Evolutionary conservation across 2,797 vertebrate species (phyloP).

Genomic region (Sebastes matsubarae): DNA sequence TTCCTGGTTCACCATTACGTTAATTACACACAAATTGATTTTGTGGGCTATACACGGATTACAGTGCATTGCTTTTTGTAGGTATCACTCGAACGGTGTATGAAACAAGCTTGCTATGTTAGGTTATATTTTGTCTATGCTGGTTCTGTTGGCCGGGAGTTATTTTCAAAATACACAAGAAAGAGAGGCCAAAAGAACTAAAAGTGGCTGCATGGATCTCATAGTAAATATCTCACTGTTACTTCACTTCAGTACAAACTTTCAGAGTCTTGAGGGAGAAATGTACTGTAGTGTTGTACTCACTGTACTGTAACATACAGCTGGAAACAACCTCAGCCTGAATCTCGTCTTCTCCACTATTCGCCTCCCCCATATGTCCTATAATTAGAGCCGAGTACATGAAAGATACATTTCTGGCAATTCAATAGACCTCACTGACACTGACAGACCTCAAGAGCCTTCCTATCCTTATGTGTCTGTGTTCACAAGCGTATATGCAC

Average conservation of each 20-base stretch:
- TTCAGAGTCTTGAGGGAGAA: background rate
- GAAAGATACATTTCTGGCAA: conserved; percentile 48
- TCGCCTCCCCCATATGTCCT: conserved; percentile 51
- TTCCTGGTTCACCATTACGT: too few species aligned
- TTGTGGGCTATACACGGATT: too few species aligned
- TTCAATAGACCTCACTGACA: conserved; percentile 28
- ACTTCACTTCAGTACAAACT: background rate
- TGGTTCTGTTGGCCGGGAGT: background rate
- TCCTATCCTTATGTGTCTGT: conserved; percentile 6
- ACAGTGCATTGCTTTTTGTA: too few species aligned
- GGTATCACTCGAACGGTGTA: too few species aligned
- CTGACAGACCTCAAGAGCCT: conserved; percentile 20
- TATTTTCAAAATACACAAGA: background rate
- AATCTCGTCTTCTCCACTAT: conserved; percentile 16
- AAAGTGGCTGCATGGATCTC: background rate
- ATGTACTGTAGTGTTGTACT: background rate
- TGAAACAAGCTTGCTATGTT: too few species aligned
- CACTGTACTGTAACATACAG: conserved; percentile 17
- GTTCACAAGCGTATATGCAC: conserved; percentile 1
- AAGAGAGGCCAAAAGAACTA: background rate
- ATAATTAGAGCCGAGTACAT: conserved; percentile 56
- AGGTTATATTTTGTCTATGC: background rate
- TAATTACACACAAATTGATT: too few species aligned
- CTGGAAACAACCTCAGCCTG: conserved; percentile 35
- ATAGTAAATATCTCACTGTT: background rate